phyloP scores from a whole-genome alignment of 2,888 invertebrate species.

The Dasypogon diadema region DNA sequence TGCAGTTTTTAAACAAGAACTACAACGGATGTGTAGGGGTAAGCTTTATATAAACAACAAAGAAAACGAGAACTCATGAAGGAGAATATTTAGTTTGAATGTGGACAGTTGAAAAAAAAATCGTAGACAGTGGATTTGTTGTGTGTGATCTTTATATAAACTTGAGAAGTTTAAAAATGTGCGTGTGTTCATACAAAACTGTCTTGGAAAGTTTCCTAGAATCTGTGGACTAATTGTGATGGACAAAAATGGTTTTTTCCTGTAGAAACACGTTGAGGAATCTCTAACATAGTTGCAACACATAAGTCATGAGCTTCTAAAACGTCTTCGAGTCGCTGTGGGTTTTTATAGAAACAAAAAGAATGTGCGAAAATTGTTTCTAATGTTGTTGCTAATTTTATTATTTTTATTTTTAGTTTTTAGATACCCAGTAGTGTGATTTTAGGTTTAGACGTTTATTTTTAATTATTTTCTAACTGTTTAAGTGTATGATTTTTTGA shows the following conservation, averaged over 20 bases:
- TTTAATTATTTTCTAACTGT: background rate
- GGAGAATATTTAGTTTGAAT: background rate
- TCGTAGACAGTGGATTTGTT: slow-evolving; percentile 3
- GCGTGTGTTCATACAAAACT: background rate
- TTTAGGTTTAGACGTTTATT: slow-evolving; percentile 3
- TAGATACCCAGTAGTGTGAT: slow-evolving; percentile 45
- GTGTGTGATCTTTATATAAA: slow-evolving; percentile 33
- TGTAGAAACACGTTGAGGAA: too few relatives aligned
- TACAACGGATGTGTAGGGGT: background rate
- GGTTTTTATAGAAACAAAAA: slow-evolving; percentile 42
- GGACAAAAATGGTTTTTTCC: background rate
- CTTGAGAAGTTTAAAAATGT: slow-evolving; percentile 6
- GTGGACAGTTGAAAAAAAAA: background rate
- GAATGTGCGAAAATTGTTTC: slow-evolving; percentile 32
- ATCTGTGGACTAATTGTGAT: background rate
- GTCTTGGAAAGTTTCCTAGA: too few relatives aligned
- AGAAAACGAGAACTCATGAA: background rate
- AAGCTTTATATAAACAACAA: background rate
- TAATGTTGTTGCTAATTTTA: slow-evolving; percentile 49
- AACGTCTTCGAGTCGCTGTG: background rate
- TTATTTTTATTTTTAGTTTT: slow-evolving; percentile 30
- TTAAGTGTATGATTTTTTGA: slow-evolving; percentile 3
- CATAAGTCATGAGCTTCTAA: background rate
- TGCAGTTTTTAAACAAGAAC: background rate
- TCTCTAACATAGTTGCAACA: too few relatives aligned